Evolutionary conservation across 2,888 invertebrate species (phyloP), one percentile per base, ranked within the genome.

Genomic region (Omphaloscelis lunosa): DNA sequence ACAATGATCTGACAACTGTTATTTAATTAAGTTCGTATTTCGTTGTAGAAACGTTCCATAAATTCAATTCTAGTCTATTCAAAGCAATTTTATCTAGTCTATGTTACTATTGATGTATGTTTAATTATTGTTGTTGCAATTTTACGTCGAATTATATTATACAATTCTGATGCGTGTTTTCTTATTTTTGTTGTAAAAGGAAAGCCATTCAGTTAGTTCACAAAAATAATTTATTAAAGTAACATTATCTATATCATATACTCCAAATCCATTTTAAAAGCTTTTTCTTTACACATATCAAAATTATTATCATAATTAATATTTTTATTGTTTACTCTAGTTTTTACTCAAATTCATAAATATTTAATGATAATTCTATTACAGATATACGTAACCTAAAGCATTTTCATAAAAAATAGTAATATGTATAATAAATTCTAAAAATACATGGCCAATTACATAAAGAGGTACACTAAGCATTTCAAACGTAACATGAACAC

Each of bases 161-260:
- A 80, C 77, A 77, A 65, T 79, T 63, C 23, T 41, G 29, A 77
- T 61, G 51, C 29, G 27, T 45, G 20, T 63, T 39, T 70, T 74
- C 41, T 71, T 67, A 23, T 51, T 59, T 77, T 58, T 48, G 27
- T 15, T 23, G 9, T 51, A 41, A 72, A 75, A 72, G 12, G 7
- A 77, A 81, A 75, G 34, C 6, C 58, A 27, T 56, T 66, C 5
- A 45, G 27, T 70, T 61, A n/a, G 39, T 87, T 85, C 77, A 79
- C 71, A 86, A 89, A 89, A 89, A 89, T 89, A 89, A 86, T 89
- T 88, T 89, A 89, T 85, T 89, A 75, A 65, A 77, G 34, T 81
- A 75, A 88, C 51, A 77, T 75, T 82, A 63, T 72, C 23, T 51
- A 23, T 71, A 68, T 34, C n/a, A 72, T 72, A 75, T 72, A 76